These are phyloP conservation scores for Chaetodon trifascialis DNA, from an alignment of 2,113 vertebrate species.

Conservation along the genomic window DNA sequence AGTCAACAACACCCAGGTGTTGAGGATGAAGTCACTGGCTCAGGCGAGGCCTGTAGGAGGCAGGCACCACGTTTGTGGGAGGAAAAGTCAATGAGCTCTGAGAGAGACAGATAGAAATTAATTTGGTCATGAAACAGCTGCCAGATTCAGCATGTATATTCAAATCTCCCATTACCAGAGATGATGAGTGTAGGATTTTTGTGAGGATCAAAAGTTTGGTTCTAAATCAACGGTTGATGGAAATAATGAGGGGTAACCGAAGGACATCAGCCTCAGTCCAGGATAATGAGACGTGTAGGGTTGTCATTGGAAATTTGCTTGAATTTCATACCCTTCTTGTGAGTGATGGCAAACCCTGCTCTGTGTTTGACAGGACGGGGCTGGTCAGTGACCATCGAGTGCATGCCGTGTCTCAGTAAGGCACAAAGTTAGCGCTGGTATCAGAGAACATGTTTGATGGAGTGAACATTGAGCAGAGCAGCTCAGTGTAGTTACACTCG, in stretches of 20 bases:
- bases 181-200: background rate
- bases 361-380: background rate
- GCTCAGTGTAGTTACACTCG: slow-evolving; percentile 7
- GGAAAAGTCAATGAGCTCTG: slow-evolving; percentile 47
- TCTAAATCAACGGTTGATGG: slow-evolving; percentile 27
- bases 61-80: slow-evolving; percentile 5
- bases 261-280: background rate
- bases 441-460: slow-evolving; percentile 6
- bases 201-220: background rate
- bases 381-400: background rate
- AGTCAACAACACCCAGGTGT: slow-evolving; percentile 25
- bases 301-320: slow-evolving; percentile 12
- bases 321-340: slow-evolving; percentile 11
- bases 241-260: background rate
- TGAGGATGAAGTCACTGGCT: slow-evolving; percentile 14
- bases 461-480: background rate
- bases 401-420: background rate
- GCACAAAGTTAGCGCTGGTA: background rate
- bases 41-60: background rate
- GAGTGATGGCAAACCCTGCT: background rate
- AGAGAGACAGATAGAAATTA: slow-evolving; percentile 26
- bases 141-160: slow-evolving; percentile 39
- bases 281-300: background rate
- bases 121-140: slow-evolving; percentile 37
- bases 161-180: slow-evolving; percentile 14